Base-by-base conservation (phyloP, 2,113 vertebrate species). In the Hippocampus mohnikei region DNA sequence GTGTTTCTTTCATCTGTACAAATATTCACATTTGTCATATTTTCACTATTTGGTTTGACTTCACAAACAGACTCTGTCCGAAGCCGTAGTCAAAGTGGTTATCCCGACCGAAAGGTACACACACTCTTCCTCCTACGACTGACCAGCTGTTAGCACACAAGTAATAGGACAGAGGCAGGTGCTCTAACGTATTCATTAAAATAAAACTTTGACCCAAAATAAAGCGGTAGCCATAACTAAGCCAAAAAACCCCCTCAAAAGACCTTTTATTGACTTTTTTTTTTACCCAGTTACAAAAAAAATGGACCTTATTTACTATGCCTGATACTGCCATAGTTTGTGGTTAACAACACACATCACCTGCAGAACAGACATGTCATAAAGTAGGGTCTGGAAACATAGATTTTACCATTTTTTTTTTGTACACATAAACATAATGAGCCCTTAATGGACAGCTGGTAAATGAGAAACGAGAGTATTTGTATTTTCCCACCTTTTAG, bases 61-160 rank as follows among this genome's bases (percentile, higher is more conserved):
- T 92, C 90, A 91, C 88, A 88, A 93, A 93, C 93, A 94, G 93
- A 94, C 88, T 93, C 91, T 94, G 91, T 93, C 92, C 88, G 92
- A 93, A 89, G 93, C 93, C 84, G 86, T 93, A 90, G 93, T 94
- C 91, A 94, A 93, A 93, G 93, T 94, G 92, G 92, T 94, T 91
- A 92, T 94, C 91, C 93, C 93, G 78, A 91, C 91, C 74, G 92
- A 94, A 91, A 93, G 93, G 93, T 94, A 94, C 90, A 90, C 88
- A 92, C 91, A 91, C 90, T 90, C 85, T 90, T 85, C 85, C 81
- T 88, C 73, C 88, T 90, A 88, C 80, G 81, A 84, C 86, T 89
- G 82, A 86, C 69, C 84, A 82, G 84, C 87, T 88, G 84, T 88
- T 85, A 72, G 78, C 81, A 78, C 83, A 85, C 79, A 86, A 79